Conservation (phyloP, 2,888 invertebrate genomes). For the Drosophila vallismaia region DNA sequence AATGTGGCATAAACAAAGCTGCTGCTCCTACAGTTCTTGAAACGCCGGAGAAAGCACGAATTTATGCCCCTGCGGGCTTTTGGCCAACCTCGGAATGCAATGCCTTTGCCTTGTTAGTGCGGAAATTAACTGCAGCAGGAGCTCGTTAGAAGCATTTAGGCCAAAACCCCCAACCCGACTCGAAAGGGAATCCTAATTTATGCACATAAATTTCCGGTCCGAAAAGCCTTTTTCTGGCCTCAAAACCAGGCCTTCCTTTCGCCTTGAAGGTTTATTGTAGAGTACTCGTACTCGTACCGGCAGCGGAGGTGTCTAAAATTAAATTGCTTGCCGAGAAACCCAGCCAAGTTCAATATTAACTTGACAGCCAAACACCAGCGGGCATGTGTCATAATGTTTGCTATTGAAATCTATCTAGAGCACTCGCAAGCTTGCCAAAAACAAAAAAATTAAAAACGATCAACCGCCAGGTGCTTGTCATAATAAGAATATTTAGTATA, state of each 20-base stretch:
- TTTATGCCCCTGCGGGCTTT: slow-evolving; percentile 32
- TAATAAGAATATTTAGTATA: slow-evolving; percentile 34
- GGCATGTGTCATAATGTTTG: slow-evolving; percentile 47
- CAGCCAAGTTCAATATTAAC: slow-evolving; percentile 51
- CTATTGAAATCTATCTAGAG: slow-evolving; percentile 47
- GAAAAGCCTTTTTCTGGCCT: slow-evolving; percentile 6
- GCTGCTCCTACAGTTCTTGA: slow-evolving; percentile 6
- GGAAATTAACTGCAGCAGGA: slow-evolving; percentile 17
- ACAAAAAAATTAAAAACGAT: slow-evolving; percentile 12
- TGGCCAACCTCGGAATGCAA: slow-evolving; percentile 35
- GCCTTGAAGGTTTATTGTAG: slow-evolving; percentile 20
- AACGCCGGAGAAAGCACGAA: slow-evolving; percentile 8
- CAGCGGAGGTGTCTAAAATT: slow-evolving; percentile 32
- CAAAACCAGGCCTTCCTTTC: slow-evolving; percentile 33
- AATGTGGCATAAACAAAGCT: slow-evolving; percentile 34
- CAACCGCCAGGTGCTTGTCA: slow-evolving; percentile 55
- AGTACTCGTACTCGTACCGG: background rate
- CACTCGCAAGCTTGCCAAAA: slow-evolving; percentile 42
- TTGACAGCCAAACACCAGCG: slow-evolving; percentile 36
- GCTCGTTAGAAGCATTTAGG: slow-evolving; percentile 35
- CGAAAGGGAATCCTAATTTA: slow-evolving; percentile 36
- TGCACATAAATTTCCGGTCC: slow-evolving; percentile 35
- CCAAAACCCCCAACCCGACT: background rate
- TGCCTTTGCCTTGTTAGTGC: slow-evolving; percentile 15
- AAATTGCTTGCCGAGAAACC: slow-evolving; percentile 22